These are phyloP conservation scores for Mayetiola destructor DNA, from an alignment of 2,888 invertebrate species.

Conservation along the genomic window DNA sequence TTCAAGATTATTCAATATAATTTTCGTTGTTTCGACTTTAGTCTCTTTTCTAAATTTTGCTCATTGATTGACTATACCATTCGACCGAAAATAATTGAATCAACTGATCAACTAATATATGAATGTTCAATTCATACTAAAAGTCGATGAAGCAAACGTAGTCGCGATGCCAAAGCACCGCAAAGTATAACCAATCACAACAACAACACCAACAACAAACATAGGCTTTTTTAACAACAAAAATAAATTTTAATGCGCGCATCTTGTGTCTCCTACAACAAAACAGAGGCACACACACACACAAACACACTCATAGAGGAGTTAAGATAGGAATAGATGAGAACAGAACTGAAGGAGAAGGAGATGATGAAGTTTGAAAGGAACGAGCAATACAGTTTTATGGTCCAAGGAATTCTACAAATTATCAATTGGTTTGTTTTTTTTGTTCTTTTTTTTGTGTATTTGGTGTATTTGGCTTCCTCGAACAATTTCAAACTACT, in stretches of 20 bases:
- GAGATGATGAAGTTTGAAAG: not conserved
- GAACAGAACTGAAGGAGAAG: not conserved
- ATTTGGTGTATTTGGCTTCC: no score
- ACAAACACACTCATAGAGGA: not conserved
- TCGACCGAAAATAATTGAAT: slow-evolving; percentile 11
- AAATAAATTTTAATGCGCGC: slow-evolving; percentile 11
- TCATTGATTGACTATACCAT: no score
- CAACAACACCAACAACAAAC: not conserved
- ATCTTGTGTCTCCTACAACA: slow-evolving; percentile 7
- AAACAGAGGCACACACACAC: not conserved
- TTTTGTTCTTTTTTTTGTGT: no score
- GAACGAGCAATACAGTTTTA: no score
- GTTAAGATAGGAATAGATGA: not conserved
- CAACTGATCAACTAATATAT: slow-evolving; percentile 12
- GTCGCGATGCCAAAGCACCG: not conserved
- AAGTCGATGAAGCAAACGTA: not conserved
- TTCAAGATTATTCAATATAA: no score
- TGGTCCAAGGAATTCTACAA: no score
- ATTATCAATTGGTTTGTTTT: no score
- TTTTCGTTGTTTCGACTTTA: no score
- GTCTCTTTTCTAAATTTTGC: no score
- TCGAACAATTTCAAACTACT: no score
- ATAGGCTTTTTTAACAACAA: not conserved
- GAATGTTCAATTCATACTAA: slow-evolving; percentile 9
- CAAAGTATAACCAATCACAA: not conserved